phyloP scores from a whole-genome alignment of 2,113 vertebrate species.

The Barnardius zonarius region DNA sequence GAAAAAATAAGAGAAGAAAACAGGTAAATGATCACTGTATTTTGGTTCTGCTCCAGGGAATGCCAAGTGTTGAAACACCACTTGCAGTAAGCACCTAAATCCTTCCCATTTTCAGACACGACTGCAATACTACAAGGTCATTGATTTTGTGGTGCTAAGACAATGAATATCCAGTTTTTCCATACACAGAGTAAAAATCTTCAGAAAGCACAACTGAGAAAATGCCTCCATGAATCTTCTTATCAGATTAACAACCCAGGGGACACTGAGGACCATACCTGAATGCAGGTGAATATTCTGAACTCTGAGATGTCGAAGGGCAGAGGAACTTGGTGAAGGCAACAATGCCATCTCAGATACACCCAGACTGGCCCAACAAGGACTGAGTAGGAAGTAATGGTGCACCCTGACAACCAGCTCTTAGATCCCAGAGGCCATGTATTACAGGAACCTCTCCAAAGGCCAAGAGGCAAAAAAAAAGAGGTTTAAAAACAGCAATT shows the following conservation, averaged over 20 bases:
- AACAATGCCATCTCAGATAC: fast-evolving
- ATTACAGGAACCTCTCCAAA: background rate
- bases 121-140: background rate
- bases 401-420: background rate
- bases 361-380: fast-evolving
- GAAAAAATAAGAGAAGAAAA: background rate
- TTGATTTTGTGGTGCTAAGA: background rate
- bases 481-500: background rate
- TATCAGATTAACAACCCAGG: background rate
- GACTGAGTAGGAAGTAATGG: fast-evolving
- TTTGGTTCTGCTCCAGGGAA: background rate
- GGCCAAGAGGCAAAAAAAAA: background rate
- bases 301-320: background rate
- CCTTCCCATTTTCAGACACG: background rate
- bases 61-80: background rate
- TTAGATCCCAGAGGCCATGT: fast-evolving
- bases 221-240: background rate
- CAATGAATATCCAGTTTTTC: background rate
- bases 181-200: background rate
- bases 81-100: background rate
- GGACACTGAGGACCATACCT: fast-evolving
- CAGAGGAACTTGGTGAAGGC: background rate
- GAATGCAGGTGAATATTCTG: fast-evolving
- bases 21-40: background rate
- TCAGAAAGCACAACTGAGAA: background rate